A percentile compares a stretch with the other conserved stretches of the same genome.
Evolutionary conservation across 2,797 vertebrate species (phyloP).

Genomic region (Melopsittacus undulatus): DNA sequence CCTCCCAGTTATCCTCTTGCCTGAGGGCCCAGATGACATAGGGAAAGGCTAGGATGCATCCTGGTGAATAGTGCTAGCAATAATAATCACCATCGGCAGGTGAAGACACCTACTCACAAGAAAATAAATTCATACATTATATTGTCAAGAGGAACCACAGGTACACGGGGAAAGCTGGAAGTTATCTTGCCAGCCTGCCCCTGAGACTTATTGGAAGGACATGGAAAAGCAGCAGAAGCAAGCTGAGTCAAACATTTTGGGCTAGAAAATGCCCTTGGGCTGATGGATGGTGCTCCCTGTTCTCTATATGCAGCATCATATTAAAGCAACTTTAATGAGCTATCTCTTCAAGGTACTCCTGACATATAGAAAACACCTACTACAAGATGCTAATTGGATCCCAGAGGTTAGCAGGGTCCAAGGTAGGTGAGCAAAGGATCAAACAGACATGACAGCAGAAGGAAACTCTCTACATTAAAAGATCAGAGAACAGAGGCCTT

Average conservation of each 20-base stretch:
- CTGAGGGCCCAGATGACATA: neutral
- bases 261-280: neutral
- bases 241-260: neutral
- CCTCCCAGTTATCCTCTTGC: neutral
- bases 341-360: neutral
- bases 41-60: neutral
- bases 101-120: neutral
- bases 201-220: neutral
- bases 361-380: neutral
- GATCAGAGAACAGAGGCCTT: neutral
- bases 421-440: neutral
- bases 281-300: neutral
- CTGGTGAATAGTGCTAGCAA: neutral
- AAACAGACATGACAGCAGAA: neutral
- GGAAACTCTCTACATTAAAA: neutral
- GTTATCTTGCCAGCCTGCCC: neutral
- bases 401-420: neutral
- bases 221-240: neutral
- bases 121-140: neutral
- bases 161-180: neutral
- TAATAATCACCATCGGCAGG: neutral
- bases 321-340: neutral
- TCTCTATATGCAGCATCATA: neutral
- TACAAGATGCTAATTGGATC: neutral
- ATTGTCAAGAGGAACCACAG: neutral